Conservation (phyloP, 2,888 invertebrate species). For the Bembecia ichneumoniformis region DNA sequence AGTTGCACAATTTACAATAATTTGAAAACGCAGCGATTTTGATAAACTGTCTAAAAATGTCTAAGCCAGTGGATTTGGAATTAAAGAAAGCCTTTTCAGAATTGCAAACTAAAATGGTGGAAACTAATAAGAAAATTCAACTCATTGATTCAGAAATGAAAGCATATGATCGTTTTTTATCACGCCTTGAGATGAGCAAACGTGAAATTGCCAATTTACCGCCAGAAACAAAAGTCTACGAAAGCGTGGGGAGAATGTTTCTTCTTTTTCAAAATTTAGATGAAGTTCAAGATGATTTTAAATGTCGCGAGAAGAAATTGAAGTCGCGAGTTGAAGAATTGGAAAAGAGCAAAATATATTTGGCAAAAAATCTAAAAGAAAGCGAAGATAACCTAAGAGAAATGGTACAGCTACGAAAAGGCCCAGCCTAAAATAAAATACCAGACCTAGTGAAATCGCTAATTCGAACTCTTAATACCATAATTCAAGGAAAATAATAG, state of each 20-base stretch:
- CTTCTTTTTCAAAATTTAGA: slow-evolving; percentile 75
- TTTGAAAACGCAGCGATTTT: too few species aligned
- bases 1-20: too few species aligned
- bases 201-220: slow-evolving; percentile 75
- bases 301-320: slow-evolving; percentile 68
- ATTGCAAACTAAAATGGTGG: slow-evolving; percentile 84
- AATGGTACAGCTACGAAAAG: slow-evolving; percentile 80
- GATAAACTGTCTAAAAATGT: slow-evolving; percentile 25
- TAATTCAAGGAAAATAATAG: too few species aligned
- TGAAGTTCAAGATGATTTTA: slow-evolving; percentile 75
- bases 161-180: slow-evolving; percentile 75
- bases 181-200: slow-evolving; percentile 81
- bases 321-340: slow-evolving; percentile 80
- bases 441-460: too few species aligned
- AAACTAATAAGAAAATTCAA: slow-evolving; percentile 84
- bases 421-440: slow-evolving; percentile 37
- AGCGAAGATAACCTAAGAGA: slow-evolving; percentile 89
- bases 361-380: slow-evolving; percentile 86
- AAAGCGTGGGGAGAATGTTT: slow-evolving; percentile 89
- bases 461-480: neutral
- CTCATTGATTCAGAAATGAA: slow-evolving; percentile 85
- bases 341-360: slow-evolving; percentile 82
- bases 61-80: slow-evolving; percentile 71
- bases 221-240: slow-evolving; percentile 79
- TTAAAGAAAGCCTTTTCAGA: slow-evolving; percentile 83